Conservation (phyloP, 2,797 vertebrate genomes). For the Parotocinclus haroldoi region DNA sequence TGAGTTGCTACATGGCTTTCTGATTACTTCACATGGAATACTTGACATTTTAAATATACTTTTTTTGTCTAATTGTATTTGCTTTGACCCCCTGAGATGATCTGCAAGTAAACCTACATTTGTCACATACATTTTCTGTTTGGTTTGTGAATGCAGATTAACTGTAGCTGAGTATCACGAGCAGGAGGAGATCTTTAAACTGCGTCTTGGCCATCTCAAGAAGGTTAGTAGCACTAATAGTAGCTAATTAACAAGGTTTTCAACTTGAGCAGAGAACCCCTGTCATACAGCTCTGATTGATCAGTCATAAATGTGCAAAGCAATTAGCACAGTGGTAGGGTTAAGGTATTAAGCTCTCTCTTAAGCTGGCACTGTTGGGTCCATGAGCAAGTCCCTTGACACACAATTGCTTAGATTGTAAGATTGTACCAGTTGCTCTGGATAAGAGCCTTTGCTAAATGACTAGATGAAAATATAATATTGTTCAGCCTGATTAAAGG, state of each 20-base stretch:
- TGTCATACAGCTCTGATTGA: background rate
- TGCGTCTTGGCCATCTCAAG: constrained; percentile 96
- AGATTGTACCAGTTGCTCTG: too few relatives aligned
- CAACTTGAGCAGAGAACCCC: background rate
- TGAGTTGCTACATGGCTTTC: constrained; percentile 60
- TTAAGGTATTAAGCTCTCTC: constrained; percentile 23
- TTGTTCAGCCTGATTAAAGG: too few relatives aligned
- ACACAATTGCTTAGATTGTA: too few relatives aligned
- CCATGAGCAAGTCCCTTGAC: too few relatives aligned
- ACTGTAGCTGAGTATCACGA: constrained; percentile 93
- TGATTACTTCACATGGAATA: background rate
- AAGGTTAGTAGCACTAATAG: constrained; percentile 75
- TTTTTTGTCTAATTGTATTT: background rate
- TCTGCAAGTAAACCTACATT: too few relatives aligned
- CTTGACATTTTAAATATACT: background rate
- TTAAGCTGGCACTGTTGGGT: too few relatives aligned
- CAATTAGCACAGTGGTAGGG: background rate
- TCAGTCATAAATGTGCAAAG: background rate
- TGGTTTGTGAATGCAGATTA: constrained; percentile 32
- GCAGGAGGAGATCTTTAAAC: constrained; percentile 99
- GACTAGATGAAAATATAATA: too few relatives aligned
- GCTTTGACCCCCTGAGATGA: background rate
- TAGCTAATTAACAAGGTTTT: background rate
- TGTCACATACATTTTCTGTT: too few relatives aligned
- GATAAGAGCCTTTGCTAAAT: too few relatives aligned